Evolutionary conservation across 2,797 vertebrate genomes (phyloP), one percentile per base, ranked within the genome.

Genomic region (Premnoplex brunnescens): DNA sequence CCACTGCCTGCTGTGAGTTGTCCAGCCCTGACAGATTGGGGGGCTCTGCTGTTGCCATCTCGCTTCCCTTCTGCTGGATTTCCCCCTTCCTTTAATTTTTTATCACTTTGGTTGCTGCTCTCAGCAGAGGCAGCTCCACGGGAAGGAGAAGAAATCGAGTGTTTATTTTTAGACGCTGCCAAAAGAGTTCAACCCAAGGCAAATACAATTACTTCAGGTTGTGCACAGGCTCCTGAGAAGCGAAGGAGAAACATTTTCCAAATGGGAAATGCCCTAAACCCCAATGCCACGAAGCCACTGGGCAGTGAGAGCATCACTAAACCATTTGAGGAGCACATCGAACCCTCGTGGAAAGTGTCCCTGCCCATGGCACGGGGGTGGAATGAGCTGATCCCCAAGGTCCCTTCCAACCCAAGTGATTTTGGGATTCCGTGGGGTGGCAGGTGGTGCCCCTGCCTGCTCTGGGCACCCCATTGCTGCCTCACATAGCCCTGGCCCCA

Each of bases 11-110:
- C 0, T 1, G 16, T 0, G 68, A 44, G 76, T 0, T n/a, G 34
- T 1, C 0, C 1, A 0, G 12, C 20, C 36, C 85, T 7, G 6
- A 16, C 7, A 5, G 39, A 3, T 4, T 0, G n/a, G 0, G 3
- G 62, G 77, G 67, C 12, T 7, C 7, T 12, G 81, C 80, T 43
- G 46, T 2, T 39, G 41, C 59, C 8, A 1, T 6, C 85, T 36
- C 32, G 0, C 12, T 36, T 59, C 41, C 3, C 66, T 43, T 34
- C 89, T 17, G 9, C 1, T 18, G 82, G 11, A 27, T 66, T 79
- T 44, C 55, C 77, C 27, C 4, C 18, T 39, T 18, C 34, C 85
- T 74, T 86, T 55, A 10, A 51, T 66, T 46, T 85, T 72, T 81
- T 15, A 68, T 55, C 69, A 9, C 1, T 52, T 75, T 51, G 77